phyloP scores from a whole-genome alignment of 1,140 invertebrate genomes.

The Meloidogyne exigua region DNA sequence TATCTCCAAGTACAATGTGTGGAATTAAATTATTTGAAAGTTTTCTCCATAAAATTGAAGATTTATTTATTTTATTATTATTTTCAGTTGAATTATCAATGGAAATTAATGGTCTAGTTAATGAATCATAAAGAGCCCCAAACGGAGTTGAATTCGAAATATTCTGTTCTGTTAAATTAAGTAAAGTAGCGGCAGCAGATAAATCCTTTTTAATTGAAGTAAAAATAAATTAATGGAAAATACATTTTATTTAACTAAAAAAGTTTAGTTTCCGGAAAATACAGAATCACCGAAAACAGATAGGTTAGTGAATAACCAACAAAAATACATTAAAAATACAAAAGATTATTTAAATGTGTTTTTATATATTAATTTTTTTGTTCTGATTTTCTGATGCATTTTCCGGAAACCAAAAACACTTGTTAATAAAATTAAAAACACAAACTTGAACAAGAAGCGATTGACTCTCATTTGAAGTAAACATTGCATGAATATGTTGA shows the following conservation, averaged over 20 bases:
- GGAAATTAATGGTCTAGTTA: not conserved
- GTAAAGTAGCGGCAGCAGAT: not conserved
- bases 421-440: not conserved
- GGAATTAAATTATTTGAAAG: conserved; percentile 30
- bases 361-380: no score
- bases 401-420: not conserved
- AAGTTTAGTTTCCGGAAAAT: no score
- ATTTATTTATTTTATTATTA: not conserved
- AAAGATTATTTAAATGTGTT: no score
- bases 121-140: conserved; percentile 9
- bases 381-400: no score
- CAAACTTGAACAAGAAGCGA: not conserved
- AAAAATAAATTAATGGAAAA: not conserved
- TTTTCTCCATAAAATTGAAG: conserved; percentile 22
- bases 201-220: not conserved
- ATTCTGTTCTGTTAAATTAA: not conserved
- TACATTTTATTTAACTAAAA: no score
- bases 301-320: no score
- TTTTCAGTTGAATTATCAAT: not conserved
- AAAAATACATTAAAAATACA: no score
- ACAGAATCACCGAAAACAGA: no score
- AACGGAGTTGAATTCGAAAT: conserved; percentile 6
- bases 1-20: conserved; percentile 58
- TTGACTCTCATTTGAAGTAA: conserved; percentile 11
- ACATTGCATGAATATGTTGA: conserved; percentile 33